Evolutionary conservation across 2,888 invertebrate genomes (phyloP).

Genomic region (Mesorhabditis belari): DNA sequence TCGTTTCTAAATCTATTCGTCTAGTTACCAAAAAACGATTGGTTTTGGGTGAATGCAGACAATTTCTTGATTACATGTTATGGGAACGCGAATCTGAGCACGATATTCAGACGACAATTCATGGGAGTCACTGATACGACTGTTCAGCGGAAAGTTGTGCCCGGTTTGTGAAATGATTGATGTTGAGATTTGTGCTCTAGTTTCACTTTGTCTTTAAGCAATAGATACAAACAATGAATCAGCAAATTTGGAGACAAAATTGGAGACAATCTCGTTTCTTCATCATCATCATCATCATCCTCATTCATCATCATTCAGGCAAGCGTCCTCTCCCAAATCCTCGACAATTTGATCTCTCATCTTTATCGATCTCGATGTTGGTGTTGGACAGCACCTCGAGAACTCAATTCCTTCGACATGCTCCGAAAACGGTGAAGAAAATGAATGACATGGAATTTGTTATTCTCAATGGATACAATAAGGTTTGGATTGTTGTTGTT

Average conservation of each 20-base stretch:
- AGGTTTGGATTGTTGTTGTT: conserved; percentile 8
- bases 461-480: conserved; percentile 23
- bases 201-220: too few species aligned
- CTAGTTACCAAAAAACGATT: conserved; percentile 8
- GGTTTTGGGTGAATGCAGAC: conserved; percentile 21
- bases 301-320: too few species aligned
- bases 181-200: background rate
- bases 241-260: too few species aligned
- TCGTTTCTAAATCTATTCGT: background rate
- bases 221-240: too few species aligned
- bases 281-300: too few species aligned
- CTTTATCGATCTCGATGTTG: conserved; percentile 10
- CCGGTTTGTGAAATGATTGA: conserved; percentile 8
- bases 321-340: background rate
- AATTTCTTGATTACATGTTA: conserved; percentile 22
- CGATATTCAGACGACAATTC: conserved; percentile 15
- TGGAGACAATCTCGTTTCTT: too few species aligned
- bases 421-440: conserved; percentile 11
- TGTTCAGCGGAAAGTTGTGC: background rate
- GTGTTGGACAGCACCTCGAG: conserved; percentile 20
- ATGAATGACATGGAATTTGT: conserved; percentile 19
- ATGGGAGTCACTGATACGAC: conserved; percentile 19
- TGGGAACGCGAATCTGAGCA: conserved; percentile 2
- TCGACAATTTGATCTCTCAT: background rate
- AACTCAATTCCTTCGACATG: conserved; percentile 19